These are phyloP conservation scores for Pristiophorus japonicus DNA, from an alignment of 2,113 vertebrate species.

Conservation along the genomic window DNA sequence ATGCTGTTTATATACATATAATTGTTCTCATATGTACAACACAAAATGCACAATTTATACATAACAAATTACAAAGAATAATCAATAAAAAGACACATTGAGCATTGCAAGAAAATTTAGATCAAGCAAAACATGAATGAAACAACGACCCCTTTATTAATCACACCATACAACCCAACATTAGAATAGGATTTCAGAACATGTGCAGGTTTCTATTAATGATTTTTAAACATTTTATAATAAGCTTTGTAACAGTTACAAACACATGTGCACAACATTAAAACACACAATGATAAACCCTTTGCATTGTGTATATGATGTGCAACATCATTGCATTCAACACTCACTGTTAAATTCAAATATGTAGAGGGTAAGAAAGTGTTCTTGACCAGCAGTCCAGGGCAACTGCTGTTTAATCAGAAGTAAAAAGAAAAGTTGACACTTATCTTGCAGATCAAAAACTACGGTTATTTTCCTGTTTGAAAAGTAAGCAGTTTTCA, in stretches of 20 bases:
- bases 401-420: background rate
- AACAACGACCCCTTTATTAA: background rate
- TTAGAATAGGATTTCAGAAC: constrained; percentile 4
- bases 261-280: constrained; percentile 42
- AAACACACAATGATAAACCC: constrained; percentile 43
- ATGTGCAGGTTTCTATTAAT: constrained; percentile 14
- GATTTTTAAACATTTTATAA: background rate
- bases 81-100: constrained; percentile 14
- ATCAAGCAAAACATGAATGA: background rate
- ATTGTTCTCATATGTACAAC: constrained; percentile 51
- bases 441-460: background rate
- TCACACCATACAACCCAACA: background rate
- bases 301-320: background rate
- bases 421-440: too few species aligned
- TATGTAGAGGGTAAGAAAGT: background rate
- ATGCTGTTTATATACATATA: constrained; percentile 53
- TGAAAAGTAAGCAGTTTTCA: background rate
- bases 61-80: constrained; percentile 44
- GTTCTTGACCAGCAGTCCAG: background rate
- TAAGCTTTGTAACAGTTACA: background rate
- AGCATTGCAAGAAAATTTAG: background rate
- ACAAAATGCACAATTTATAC: constrained; percentile 45
- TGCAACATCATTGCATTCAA: constrained; percentile 18
- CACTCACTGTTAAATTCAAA: constrained; percentile 3
- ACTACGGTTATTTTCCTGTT: background rate